Evolutionary conservation across 2,113 vertebrate genomes (phyloP).

Genomic region (Esox niger): DNA sequence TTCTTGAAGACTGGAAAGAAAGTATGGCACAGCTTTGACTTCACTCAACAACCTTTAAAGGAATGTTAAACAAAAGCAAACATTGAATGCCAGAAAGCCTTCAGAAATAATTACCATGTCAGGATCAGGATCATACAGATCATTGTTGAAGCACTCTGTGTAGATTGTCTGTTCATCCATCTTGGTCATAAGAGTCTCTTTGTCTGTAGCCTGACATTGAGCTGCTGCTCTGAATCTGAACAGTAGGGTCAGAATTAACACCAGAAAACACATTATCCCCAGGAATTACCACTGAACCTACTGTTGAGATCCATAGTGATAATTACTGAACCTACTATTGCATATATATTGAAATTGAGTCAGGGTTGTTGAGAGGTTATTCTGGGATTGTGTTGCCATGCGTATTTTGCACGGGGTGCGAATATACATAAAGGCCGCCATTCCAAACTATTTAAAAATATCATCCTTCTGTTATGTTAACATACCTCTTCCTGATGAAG

Average conservation of each 20-base stretch:
- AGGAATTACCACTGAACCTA: too few relatives aligned
- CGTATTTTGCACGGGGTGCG: too few relatives aligned
- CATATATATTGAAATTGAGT: too few relatives aligned
- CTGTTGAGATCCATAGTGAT: too few relatives aligned
- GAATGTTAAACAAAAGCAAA: too few relatives aligned
- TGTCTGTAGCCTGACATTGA: conserved; percentile 47
- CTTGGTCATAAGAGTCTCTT: conserved; percentile 69
- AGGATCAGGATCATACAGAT: conserved; percentile 53
- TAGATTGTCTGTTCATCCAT: conserved; percentile 37
- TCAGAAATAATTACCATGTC: conserved; percentile 31
- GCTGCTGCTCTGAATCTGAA: conserved; percentile 25
- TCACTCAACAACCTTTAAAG: background rate
- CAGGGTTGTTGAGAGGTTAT: too few relatives aligned
- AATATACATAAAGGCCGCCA: too few relatives aligned
- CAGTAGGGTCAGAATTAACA: background rate
- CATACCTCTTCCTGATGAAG: conserved; percentile 35
- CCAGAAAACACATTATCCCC: too few relatives aligned
- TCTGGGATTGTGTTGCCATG: too few relatives aligned
- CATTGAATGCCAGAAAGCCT: background rate
- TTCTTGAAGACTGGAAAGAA: background rate
- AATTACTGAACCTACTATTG: too few relatives aligned
- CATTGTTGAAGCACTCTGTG: conserved; percentile 43
- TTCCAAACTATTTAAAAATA: too few relatives aligned
- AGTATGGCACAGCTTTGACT: background rate
- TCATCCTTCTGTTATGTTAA: too few relatives aligned